phyloP scores from a whole-genome alignment of 1,140 invertebrate species.

The Heliconius melpomene region DNA sequence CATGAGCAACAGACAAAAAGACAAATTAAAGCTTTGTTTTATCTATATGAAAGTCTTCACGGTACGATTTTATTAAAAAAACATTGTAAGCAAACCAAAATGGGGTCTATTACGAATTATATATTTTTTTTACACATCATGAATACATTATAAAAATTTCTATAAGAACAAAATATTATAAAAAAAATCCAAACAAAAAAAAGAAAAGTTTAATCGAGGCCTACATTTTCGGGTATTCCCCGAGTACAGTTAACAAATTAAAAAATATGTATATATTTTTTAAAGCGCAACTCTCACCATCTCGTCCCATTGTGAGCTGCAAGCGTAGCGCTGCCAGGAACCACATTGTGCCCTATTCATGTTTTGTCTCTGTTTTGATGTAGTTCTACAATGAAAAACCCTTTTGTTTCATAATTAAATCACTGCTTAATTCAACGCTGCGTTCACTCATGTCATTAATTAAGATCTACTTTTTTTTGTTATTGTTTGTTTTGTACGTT shows the following conservation, averaged over 20 bases:
- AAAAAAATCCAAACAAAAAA: background rate
- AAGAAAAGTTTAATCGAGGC: background rate
- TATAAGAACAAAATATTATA: background rate
- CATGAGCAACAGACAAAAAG: background rate
- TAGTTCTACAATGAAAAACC: background rate
- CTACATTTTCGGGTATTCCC: slow-evolving; percentile 2
- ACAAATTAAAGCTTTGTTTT: background rate
- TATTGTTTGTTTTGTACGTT: background rate
- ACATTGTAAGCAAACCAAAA: background rate
- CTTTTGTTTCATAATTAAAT: slow-evolving; percentile 3
- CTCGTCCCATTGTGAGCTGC: background rate
- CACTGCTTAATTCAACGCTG: background rate
- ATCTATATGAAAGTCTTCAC: background rate
- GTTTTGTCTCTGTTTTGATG: slow-evolving; percentile 13
- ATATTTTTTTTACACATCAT: background rate
- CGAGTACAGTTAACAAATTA: slow-evolving; percentile 6
- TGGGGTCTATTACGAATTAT: background rate
- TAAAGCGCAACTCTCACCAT: slow-evolving; percentile 1
- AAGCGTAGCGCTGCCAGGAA: background rate
- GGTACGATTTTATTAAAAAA: background rate
- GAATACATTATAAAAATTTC: background rate
- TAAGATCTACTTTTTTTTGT: background rate
- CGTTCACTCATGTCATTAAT: slow-evolving; percentile 2
- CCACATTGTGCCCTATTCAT: slow-evolving; percentile 12
- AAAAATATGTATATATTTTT: background rate